A percentile compares a stretch with the other conserved stretches of the same genome.
These are phyloP conservation scores for Peromyscus aztecus DNA, from an alignment of 2,797 vertebrate species.

Conservation along the genomic window DNA sequence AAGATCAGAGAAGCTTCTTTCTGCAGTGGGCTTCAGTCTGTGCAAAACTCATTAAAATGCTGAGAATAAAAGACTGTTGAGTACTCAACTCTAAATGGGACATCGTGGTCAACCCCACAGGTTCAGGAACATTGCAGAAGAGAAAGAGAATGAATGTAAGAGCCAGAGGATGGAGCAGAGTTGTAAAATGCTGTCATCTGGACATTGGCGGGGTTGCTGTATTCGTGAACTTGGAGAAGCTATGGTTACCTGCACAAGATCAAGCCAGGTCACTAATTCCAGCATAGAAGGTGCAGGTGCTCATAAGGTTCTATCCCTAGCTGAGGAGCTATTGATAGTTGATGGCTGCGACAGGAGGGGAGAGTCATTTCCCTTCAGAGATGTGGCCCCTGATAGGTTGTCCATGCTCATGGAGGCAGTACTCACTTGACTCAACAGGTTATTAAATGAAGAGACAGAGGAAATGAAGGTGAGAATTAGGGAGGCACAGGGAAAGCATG, in stretches of 20 bases:
- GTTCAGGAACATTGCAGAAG: not conserved
- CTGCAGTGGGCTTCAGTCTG: not conserved
- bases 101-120: not conserved
- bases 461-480: not conserved
- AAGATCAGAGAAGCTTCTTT: not conserved
- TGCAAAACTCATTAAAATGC: not conserved
- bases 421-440: not conserved
- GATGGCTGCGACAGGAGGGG: not conserved
- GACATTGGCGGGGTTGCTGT: too few relatives aligned
- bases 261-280: not conserved
- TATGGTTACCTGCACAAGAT: not conserved
- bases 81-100: not conserved
- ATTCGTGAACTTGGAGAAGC: not conserved
- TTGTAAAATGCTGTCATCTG: not conserved
- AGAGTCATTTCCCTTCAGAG: not conserved
- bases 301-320: not conserved
- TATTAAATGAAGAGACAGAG: not conserved
- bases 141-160: not conserved
- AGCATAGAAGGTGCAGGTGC: not conserved
- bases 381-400: not conserved
- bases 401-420: not conserved
- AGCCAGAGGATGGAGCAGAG: not conserved
- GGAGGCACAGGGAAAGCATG: not conserved
- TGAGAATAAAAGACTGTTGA: not conserved
- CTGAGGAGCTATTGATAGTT: not conserved